Evolutionary conservation across 2,888 invertebrate species (phyloP).

Genomic region (Heliconius sara): DNA sequence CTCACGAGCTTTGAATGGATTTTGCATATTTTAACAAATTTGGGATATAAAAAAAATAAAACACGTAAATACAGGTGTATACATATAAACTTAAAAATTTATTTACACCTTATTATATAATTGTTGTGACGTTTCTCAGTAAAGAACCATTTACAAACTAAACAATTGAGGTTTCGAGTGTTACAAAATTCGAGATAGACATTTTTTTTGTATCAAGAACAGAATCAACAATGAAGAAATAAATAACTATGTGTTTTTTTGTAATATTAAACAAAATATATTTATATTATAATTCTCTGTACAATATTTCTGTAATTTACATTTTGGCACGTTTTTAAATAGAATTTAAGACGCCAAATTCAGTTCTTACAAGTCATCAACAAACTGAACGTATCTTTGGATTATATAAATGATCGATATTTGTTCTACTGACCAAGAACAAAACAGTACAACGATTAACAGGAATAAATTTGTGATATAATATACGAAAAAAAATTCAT

Average conservation of each 20-base stretch:
- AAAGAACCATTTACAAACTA: conserved; percentile 58
- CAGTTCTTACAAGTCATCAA: conserved; percentile 32
- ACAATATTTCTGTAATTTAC: conserved; percentile 53
- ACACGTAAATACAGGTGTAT: conserved; percentile 75
- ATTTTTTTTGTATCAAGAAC: conserved; percentile 31
- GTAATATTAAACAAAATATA: conserved; percentile 49
- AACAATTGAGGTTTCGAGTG: conserved; percentile 56
- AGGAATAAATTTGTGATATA: conserved; percentile 59
- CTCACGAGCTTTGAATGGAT: not conserved
- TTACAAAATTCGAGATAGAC: conserved; percentile 46
- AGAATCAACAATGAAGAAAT: conserved; percentile 24
- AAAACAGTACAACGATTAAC: conserved; percentile 59
- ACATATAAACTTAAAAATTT: conserved; percentile 81
- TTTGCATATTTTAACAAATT: not conserved
- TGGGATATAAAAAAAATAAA: conserved; percentile 50
- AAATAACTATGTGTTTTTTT: conserved; percentile 30
- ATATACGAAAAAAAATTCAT: conserved; percentile 47
- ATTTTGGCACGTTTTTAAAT: conserved; percentile 67
- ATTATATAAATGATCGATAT: conserved; percentile 51
- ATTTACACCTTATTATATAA: conserved; percentile 81
- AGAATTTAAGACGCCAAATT: conserved; percentile 22
- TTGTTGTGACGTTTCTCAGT: conserved; percentile 77
- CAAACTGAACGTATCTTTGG: conserved; percentile 37
- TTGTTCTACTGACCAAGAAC: conserved; percentile 65
- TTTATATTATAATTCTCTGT: conserved; percentile 50